Evolutionary conservation across 2,888 invertebrate genomes (phyloP).

Genomic region (Megalurothrips usitatus): DNA sequence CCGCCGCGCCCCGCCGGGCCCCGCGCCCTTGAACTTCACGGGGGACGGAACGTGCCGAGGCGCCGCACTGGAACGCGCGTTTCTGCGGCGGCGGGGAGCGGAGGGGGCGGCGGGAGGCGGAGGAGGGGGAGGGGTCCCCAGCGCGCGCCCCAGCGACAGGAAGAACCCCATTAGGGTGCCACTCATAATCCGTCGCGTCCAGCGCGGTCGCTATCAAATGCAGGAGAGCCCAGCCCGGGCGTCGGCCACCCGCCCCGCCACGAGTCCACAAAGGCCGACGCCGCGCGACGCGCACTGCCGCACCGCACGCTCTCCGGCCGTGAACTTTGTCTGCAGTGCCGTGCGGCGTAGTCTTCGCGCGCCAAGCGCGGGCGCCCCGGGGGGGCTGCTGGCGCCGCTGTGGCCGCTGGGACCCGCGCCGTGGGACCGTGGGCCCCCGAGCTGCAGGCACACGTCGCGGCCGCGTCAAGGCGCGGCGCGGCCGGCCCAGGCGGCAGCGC

Average conservation of each 20-base stretch:
- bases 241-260: background rate
- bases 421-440: too few relatives aligned
- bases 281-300: background rate
- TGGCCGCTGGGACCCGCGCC: too few relatives aligned
- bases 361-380: background rate
- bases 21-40: background rate
- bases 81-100: slow-evolving; percentile 29
- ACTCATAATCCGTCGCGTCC: slow-evolving; percentile 19
- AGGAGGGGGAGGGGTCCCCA: slow-evolving; percentile 11
- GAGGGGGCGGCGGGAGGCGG: slow-evolving; percentile 30
- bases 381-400: background rate
- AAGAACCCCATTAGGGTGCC: slow-evolving; percentile 15
- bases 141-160: background rate
- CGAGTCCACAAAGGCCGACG: background rate
- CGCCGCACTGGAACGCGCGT: background rate
- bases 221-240: background rate
- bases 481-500: background rate
- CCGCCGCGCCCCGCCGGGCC: background rate
- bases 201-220: slow-evolving; percentile 6
- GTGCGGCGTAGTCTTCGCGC: background rate
- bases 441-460: too few relatives aligned
- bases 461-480: background rate
- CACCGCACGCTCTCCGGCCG: background rate
- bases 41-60: too few relatives aligned
- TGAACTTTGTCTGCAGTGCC: background rate